These are phyloP conservation scores for Carpatolechia fugitivella DNA, from an alignment of 2,888 invertebrate species.

Conservation along the genomic window DNA sequence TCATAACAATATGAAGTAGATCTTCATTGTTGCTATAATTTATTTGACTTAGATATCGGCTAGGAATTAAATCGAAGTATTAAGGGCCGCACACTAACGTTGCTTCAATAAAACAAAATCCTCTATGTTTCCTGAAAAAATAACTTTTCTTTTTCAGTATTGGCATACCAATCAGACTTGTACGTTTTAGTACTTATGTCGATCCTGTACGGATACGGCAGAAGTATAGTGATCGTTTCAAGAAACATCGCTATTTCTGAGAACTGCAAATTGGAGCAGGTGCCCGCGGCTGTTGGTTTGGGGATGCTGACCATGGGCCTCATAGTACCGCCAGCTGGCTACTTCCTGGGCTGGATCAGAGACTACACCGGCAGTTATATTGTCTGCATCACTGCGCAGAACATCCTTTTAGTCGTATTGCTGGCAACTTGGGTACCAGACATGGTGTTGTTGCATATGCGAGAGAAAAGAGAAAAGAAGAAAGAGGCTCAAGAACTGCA, in stretches of 20 bases:
- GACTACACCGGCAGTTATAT: constrained; percentile 82
- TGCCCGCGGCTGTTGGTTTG: constrained; percentile 84
- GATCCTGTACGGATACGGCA: constrained; percentile 82
- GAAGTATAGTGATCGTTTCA: constrained; percentile 86
- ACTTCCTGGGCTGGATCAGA: constrained; percentile 82
- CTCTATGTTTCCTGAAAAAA: no score
- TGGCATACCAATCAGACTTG: constrained; percentile 80
- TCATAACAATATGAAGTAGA: no score
- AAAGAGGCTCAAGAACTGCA: constrained; percentile 40
- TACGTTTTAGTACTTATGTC: constrained; percentile 75
- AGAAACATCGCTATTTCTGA: constrained; percentile 85
- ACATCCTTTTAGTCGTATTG: constrained; percentile 73
- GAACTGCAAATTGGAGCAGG: constrained; percentile 76
- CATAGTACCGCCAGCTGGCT: constrained; percentile 82
- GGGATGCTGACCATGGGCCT: constrained; percentile 86
- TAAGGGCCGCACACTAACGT: no score
- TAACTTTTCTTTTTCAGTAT: constrained; percentile 67
- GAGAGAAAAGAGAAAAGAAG: constrained; percentile 48
- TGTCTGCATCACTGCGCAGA: constrained; percentile 82
- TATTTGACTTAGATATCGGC: no score
- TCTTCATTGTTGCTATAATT: no score
- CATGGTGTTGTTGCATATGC: constrained; percentile 57
- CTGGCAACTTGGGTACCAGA: constrained; percentile 81
- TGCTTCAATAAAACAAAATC: no score
- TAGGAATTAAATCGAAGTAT: no score